These are phyloP conservation scores for Delia radicum DNA, from an alignment of 1,140 invertebrate genomes.

Conservation along the genomic window DNA sequence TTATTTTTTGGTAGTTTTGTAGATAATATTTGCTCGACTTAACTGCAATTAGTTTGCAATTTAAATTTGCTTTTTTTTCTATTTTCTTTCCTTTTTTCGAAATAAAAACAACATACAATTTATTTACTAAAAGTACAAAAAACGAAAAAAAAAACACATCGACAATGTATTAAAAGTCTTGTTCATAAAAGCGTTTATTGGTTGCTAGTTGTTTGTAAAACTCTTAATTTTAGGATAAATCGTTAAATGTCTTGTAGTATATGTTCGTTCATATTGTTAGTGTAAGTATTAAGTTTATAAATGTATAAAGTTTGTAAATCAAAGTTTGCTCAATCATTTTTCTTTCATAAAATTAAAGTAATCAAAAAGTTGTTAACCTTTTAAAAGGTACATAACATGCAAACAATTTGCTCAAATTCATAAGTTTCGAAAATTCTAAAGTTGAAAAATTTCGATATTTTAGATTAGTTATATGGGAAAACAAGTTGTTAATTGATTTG, in stretches of 20 bases:
- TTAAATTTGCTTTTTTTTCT: constrained; percentile 37
- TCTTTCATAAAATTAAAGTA: not conserved
- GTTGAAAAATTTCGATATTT: too few relatives aligned
- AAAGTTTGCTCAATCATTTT: not conserved
- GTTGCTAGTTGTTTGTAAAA: not conserved
- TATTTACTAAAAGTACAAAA: too few relatives aligned
- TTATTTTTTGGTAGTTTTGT: not conserved
- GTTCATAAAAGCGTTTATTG: not conserved
- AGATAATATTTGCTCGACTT: constrained; percentile 46
- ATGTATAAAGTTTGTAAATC: not conserved
- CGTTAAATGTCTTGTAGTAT: too few relatives aligned
- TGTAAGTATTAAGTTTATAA: too few relatives aligned
- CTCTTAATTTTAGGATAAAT: not conserved
- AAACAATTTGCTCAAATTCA: too few relatives aligned
- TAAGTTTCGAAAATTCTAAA: too few relatives aligned
- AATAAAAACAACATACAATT: too few relatives aligned
- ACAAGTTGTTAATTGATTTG: too few relatives aligned
- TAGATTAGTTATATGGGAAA: too few relatives aligned
- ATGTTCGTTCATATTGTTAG: not conserved
- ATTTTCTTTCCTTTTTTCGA: not conserved
- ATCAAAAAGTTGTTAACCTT: constrained; percentile 7
- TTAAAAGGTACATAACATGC: not conserved
- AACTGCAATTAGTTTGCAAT: constrained; percentile 56
- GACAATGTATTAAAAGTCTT: not conserved
- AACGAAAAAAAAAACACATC: not conserved